phyloP scores from a whole-genome alignment of 2,113 vertebrate genomes.

The Probosciger aterrimus region DNA sequence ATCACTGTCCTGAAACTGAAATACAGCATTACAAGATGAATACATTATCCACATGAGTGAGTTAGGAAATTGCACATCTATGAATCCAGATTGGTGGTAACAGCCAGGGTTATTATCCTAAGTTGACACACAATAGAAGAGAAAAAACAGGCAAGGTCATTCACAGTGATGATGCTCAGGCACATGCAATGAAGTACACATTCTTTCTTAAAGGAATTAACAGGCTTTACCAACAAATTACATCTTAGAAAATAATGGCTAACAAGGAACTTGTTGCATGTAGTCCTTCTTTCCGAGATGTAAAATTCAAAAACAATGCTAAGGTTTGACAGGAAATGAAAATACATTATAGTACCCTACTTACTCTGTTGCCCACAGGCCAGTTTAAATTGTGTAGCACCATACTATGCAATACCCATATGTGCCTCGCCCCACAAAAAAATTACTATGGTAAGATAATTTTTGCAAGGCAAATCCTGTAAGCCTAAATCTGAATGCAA shows the following conservation, averaged over 20 bases:
- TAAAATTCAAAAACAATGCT: neutral
- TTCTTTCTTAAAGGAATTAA: neutral
- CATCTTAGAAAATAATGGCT: neutral
- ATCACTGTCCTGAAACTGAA: neutral
- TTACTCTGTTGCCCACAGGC: neutral
- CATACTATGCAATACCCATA: neutral
- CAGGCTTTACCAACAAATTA: neutral
- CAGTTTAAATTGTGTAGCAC: neutral
- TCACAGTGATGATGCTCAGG: neutral
- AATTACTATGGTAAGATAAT: neutral
- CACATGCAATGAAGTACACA: neutral
- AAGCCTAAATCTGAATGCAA: neutral
- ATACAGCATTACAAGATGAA: neutral
- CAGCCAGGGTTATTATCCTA: neutral
- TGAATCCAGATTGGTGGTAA: neutral
- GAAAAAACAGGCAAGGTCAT: neutral
- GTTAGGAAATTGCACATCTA: neutral
- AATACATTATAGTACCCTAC: neutral
- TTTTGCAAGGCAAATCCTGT: neutral
- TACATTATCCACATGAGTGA: neutral
- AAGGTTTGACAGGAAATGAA: neutral
- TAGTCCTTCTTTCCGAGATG: neutral
- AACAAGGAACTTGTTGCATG: neutral
- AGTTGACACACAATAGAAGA: neutral
- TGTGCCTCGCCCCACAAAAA: neutral